These are phyloP conservation scores for Sesia bembeciformis DNA, from an alignment of 2,888 invertebrate species.

Conservation along the genomic window DNA sequence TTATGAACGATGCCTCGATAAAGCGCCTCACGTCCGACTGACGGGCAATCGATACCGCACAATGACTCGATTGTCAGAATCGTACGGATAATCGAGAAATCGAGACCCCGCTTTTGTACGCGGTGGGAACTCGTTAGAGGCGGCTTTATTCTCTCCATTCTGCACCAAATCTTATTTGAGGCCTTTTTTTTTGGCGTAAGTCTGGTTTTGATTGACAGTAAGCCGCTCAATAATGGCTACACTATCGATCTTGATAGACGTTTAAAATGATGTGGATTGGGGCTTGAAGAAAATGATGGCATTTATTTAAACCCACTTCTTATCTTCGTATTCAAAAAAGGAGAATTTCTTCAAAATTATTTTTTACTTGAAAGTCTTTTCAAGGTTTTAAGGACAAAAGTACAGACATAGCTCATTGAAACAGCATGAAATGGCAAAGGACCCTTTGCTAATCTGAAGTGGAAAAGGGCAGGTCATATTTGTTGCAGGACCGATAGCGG, in stretches of 20 bases:
- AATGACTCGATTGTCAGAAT: slow-evolving; percentile 28
- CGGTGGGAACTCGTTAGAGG: slow-evolving; percentile 29
- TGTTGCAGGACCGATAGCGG: too few species aligned
- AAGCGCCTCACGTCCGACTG: neutral
- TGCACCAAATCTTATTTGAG: slow-evolving; percentile 23
- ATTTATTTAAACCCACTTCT: too few species aligned
- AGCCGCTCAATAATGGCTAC: slow-evolving; percentile 35
- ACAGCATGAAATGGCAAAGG: too few species aligned
- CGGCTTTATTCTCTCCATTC: slow-evolving; percentile 20
- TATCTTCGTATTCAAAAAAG: too few species aligned
- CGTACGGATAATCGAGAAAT: slow-evolving; percentile 1
- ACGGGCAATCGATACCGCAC: slow-evolving; percentile 24
- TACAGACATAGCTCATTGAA: too few species aligned
- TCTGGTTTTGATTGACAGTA: slow-evolving; percentile 52
- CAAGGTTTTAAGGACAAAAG: too few species aligned
- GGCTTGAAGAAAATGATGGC: too few species aligned
- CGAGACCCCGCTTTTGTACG: slow-evolving; percentile 2
- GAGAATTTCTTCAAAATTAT: too few species aligned
- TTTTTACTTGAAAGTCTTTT: too few species aligned
- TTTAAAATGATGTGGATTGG: neutral
- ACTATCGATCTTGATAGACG: neutral
- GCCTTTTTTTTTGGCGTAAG: slow-evolving; percentile 17
- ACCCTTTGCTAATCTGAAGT: too few species aligned
- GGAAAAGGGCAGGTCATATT: too few species aligned
- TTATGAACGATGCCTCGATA: neutral